Base-by-base conservation (phyloP, 35 echinoderm and acorn worm species). In the Apostichopus californicus region DNA sequence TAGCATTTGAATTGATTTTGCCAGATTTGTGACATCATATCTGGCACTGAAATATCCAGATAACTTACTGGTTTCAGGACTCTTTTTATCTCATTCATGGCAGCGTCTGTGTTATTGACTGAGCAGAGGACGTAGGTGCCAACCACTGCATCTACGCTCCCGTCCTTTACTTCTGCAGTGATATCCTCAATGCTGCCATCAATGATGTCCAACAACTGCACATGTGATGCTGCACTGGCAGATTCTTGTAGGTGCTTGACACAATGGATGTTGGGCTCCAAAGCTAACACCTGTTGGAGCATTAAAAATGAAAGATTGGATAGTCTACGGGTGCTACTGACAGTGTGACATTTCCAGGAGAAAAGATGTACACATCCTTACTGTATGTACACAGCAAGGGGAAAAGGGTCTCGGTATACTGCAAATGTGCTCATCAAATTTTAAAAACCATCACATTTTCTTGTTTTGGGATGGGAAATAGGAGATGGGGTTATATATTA, bases 31-130 rank as follows among this genome's bases (percentile, higher is more conserved):
- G 26, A 46, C 34, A 46, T 46, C 34, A 46, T 46, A 46, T 46
- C 34, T 46, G 34, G 34, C 34, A 46, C 34, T 46, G 3, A 61
- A 61, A 61, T 12, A 12, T 61, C 12, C 58, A 61, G 58, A 61
- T 8, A 10, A 93, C 94, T 81, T 92, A 95, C 94, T 57, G 85
- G 90, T 77, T 95, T 95, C 46, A 95, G 75, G 17, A 95, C 90
- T n/a, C 94, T 56, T 71, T 52, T 79, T 1, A 58, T 81, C 57
- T 95, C 94, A 14, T 55, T 52, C 75, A 95, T 4, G n/a, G 92
- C 91, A 21, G 22, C 79, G 53, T 92, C 83, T 57, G 92, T 28
- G 56, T 95, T 79, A 24, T 83, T 6, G 15, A 95, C 91, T 21
- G 77, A 84, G 75, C 94, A 93, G 5, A 93, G 57, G 6, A 95